These are phyloP conservation scores for Hirudinaria manillensis DNA, from an alignment of 2,888 invertebrate genomes.

Conservation along the genomic window DNA sequence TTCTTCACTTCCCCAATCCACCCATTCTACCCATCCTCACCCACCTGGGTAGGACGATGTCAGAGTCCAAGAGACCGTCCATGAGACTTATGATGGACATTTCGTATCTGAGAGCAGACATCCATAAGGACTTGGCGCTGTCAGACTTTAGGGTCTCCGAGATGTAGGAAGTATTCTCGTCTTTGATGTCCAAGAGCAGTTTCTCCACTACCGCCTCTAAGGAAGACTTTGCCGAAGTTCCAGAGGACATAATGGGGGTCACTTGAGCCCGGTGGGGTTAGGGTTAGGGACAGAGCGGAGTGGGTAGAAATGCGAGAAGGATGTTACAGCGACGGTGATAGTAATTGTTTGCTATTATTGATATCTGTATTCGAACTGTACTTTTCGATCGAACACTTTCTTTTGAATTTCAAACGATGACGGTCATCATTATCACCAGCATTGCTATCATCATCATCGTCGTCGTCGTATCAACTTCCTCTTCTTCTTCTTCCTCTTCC, in stretches of 20 bases:
- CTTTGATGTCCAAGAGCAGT: conserved; percentile 30
- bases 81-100: conserved; percentile 18
- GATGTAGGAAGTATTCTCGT: conserved; percentile 28
- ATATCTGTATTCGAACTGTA: too few species aligned
- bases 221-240: background rate
- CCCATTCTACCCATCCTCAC: background rate
- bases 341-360: too few species aligned
- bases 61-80: conserved; percentile 21
- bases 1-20: too few species aligned
- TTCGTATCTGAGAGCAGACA: background rate
- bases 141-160: conserved; percentile 16
- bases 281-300: background rate
- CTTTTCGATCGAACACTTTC: too few species aligned
- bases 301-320: background rate
- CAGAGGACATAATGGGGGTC: background rate
- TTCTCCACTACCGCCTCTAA: conserved; percentile 29
- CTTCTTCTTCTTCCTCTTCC: too few species aligned
- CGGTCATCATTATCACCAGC: too few species aligned
- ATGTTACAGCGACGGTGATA: background rate
- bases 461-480: too few species aligned
- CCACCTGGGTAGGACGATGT: conserved; percentile 32
- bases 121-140: background rate
- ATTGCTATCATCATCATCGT: too few species aligned
- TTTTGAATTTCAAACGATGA: too few species aligned
- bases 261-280: background rate